Percentiles rank a stretch among this genome's conserved stretches.
phyloP scores from a whole-genome alignment of 1,140 invertebrate species.

The Plectus sambesii region DNA sequence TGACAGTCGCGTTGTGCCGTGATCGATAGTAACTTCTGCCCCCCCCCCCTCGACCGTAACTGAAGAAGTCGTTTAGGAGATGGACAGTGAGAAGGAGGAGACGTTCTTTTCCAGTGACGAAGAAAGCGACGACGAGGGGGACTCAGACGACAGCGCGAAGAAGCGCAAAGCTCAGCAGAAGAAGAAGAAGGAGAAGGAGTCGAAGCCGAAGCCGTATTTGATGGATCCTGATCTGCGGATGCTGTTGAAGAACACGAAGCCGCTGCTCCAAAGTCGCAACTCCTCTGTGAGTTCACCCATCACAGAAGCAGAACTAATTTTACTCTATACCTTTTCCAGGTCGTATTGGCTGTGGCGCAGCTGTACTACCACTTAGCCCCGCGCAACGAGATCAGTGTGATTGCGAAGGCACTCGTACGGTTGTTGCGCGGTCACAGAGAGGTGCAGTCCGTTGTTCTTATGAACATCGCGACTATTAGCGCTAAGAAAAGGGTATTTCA shows the following conservation, averaged over 20 bases:
- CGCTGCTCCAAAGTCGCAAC: constrained; percentile 85
- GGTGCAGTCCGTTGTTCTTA: constrained; percentile 88
- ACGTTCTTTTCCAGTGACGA: constrained; percentile 61
- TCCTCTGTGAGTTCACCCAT: constrained; percentile 58
- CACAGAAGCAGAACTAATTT: background rate
- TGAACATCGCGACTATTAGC: constrained; percentile 78
- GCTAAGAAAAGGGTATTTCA: constrained; percentile 51
- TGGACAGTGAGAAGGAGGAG: constrained; percentile 50
- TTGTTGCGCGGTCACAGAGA: constrained; percentile 80
- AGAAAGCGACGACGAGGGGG: constrained; percentile 46
- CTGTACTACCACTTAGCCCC: constrained; percentile 90
- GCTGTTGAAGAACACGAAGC: constrained; percentile 73
- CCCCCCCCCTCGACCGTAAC: no score
- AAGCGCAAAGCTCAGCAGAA: constrained; percentile 34
- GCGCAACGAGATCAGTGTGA: constrained; percentile 65
- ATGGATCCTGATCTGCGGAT: constrained; percentile 83
- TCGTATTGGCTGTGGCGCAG: constrained; percentile 91
- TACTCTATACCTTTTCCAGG: constrained; percentile 31
- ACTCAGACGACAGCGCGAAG: constrained; percentile 23
- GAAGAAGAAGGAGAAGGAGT: constrained; percentile 34
- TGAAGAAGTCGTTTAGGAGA: background rate
- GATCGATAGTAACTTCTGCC: no score
- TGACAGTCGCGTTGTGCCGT: no score
- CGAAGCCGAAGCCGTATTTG: constrained; percentile 46
- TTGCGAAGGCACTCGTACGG: constrained; percentile 83